Percentiles rank a stretch among this genome's conserved stretches.
These are phyloP conservation scores for Euzophera pinguis DNA, from an alignment of 2,888 invertebrate species.

Conservation along the genomic window DNA sequence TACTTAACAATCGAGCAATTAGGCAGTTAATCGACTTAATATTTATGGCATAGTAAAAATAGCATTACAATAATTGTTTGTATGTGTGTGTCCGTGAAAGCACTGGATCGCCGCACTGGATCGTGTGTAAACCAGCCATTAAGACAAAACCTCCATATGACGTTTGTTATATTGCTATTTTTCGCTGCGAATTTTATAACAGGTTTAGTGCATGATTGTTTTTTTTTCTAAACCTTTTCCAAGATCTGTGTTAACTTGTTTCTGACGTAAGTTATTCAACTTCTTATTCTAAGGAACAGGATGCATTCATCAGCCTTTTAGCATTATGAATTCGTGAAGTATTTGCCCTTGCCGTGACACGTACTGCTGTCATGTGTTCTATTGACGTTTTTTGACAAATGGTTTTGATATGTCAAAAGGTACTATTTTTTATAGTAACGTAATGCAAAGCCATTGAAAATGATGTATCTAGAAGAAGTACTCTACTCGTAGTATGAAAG, in stretches of 20 bases:
- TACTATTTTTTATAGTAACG: not conserved
- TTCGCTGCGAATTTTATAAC: not conserved
- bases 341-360: conserved; percentile 19
- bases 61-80: too few species aligned
- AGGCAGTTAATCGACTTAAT: too few species aligned
- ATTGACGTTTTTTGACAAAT: conserved; percentile 16
- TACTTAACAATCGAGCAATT: too few species aligned
- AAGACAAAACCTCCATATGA: too few species aligned
- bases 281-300: not conserved
- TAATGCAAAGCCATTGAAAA: too few species aligned
- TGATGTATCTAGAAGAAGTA: too few species aligned
- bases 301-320: conserved; percentile 11
- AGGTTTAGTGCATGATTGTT: conserved; percentile 25
- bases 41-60: too few species aligned
- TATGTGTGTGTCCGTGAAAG: too few species aligned
- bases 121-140: too few species aligned
- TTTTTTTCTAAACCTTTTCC: not conserved
- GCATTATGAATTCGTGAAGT: conserved; percentile 17
- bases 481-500: too few species aligned
- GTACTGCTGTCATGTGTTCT: conserved; percentile 12
- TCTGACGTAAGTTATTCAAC: not conserved
- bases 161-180: not conserved
- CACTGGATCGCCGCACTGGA: too few species aligned
- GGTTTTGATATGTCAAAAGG: conserved; percentile 8
- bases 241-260: not conserved